Evolutionary conservation across 2,888 invertebrate species (phyloP).

Genomic region (Trichogramma dendrolimi): DNA sequence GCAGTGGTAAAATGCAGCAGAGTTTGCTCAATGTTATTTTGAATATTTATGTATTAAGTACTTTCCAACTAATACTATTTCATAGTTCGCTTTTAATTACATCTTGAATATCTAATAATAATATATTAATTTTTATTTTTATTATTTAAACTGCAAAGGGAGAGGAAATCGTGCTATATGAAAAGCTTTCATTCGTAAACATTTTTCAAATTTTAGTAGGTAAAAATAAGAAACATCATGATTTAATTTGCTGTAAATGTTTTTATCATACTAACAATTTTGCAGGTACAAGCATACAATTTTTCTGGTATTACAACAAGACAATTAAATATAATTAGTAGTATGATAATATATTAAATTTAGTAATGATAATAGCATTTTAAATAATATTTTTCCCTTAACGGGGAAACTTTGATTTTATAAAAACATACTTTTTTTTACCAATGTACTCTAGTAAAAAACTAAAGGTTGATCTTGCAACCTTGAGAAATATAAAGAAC

Average conservation of each 20-base stretch:
- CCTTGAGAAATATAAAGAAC: conserved; percentile 14
- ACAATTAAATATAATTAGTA: conserved; percentile 19
- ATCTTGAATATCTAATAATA: no score
- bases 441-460: conserved; percentile 11
- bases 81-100: no score
- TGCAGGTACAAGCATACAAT: conserved; percentile 27
- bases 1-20: no score
- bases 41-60: no score
- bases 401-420: conserved; percentile 15
- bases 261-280: conserved; percentile 27
- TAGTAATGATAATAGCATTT: conserved; percentile 6
- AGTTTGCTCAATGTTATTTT: no score
- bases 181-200: no score
- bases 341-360: conserved; percentile 2
- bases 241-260: conserved; percentile 1
- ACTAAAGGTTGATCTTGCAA: conserved; percentile 16
- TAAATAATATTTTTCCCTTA: conserved; percentile 8
- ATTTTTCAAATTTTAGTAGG: no score
- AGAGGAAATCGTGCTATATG: no score
- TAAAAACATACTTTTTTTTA: conserved; percentile 19
- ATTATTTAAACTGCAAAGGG: no score
- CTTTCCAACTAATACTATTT: no score
- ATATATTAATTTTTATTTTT: no score
- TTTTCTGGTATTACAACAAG: conserved; percentile 18
- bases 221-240: no score